phyloP scores from a whole-genome alignment of 2,888 invertebrate genomes.

The Antheraea assamensis region DNA sequence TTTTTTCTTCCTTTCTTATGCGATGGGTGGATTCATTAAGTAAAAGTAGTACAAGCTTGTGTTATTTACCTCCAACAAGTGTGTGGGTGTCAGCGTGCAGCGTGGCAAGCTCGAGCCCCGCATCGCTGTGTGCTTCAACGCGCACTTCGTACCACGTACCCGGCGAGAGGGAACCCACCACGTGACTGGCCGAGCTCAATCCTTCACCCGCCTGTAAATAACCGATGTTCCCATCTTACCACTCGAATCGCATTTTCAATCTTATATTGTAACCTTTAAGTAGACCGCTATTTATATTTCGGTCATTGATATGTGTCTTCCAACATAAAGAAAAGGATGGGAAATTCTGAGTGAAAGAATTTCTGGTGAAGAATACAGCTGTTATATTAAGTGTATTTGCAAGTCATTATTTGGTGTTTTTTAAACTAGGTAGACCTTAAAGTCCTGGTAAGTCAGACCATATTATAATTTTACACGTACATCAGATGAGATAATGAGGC shows the following conservation, averaged over 20 bases:
- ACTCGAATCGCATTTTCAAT: not conserved
- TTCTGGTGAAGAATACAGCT: not conserved
- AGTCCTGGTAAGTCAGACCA: no score
- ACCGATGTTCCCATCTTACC: no score
- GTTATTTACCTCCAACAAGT: constrained; percentile 74
- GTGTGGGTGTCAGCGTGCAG: constrained; percentile 83
- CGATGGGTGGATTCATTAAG: not conserved
- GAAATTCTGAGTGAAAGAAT: no score
- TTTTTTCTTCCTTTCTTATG: not conserved
- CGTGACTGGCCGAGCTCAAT: constrained; percentile 67
- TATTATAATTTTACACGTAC: no score
- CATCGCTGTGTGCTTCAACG: constrained; percentile 83
- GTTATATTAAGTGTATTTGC: no score
- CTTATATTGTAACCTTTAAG: not conserved
- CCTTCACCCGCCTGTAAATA: constrained; percentile 66
- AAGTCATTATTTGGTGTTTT: not conserved
- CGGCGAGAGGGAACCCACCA: constrained; percentile 79
- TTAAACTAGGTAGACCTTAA: not conserved
- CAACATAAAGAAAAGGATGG: no score
- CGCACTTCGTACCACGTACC: constrained; percentile 84
- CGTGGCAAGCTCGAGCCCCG: constrained; percentile 81
- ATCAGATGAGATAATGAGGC: no score
- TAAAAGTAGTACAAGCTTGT: not conserved
- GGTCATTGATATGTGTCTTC: no score
- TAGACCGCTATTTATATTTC: not conserved